phyloP scores from a whole-genome alignment of 2,888 invertebrate genomes.

The Bombyx huttoni region DNA sequence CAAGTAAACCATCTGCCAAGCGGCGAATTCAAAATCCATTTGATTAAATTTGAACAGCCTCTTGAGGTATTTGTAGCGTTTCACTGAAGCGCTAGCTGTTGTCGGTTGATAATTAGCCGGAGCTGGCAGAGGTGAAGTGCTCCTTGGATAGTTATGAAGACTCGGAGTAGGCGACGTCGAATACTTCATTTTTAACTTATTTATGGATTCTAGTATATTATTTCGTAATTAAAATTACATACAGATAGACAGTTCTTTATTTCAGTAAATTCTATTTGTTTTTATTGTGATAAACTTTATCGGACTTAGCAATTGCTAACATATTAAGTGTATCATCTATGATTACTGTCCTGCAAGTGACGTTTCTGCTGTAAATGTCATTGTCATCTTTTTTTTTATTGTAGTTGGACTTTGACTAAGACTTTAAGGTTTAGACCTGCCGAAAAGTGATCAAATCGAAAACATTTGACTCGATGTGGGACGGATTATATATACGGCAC shows the following conservation, averaged over 20 bases:
- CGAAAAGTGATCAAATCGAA: too few species aligned
- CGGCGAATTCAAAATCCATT: conserved; percentile 99
- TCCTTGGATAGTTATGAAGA: conserved; percentile 58
- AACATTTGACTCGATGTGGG: too few species aligned
- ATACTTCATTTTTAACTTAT: conserved; percentile 63
- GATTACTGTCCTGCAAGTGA: too few species aligned
- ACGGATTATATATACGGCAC: too few species aligned
- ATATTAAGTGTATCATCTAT: too few species aligned
- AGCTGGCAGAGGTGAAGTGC: conserved; percentile 77
- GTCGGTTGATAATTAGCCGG: conserved; percentile 79
- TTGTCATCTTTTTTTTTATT: too few species aligned
- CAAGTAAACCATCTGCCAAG: conserved; percentile 99
- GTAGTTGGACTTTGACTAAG: too few species aligned
- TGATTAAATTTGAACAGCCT: conserved; percentile 92
- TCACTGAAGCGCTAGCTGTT: conserved; percentile 85
- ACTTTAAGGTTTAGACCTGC: too few species aligned
- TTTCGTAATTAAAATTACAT: background rate
- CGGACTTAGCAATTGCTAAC: too few species aligned
- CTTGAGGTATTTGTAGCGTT: conserved; percentile 89
- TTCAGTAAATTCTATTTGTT: too few species aligned
- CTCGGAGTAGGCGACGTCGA: conserved; percentile 74
- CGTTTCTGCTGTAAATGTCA: too few species aligned
- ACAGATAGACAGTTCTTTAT: background rate
- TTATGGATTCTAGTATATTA: background rate
- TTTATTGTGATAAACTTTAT: too few species aligned